These are phyloP conservation scores for Aphidius colemani DNA, from an alignment of 2,888 invertebrate genomes.

Conservation along the genomic window DNA sequence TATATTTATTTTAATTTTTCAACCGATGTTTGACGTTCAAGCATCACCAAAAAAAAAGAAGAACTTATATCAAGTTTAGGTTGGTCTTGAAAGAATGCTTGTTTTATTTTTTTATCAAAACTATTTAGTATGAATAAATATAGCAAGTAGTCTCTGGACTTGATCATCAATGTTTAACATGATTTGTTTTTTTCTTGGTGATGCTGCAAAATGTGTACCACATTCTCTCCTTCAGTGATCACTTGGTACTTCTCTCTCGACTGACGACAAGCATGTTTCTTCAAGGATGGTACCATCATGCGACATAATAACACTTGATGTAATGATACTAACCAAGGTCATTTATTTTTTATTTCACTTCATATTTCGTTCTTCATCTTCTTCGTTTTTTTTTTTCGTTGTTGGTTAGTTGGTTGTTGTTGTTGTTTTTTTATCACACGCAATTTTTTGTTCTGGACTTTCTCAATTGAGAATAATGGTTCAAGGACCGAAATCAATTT, in stretches of 20 bases:
- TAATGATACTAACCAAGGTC: slow-evolving; percentile 3
- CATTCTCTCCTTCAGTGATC: slow-evolving; percentile 33
- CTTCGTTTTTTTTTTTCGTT: not conserved
- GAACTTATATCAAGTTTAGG: slow-evolving; percentile 44
- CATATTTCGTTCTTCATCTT: not conserved
- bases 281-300: slow-evolving; percentile 16
- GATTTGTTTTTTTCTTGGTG: not conserved
- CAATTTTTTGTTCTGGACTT: not conserved
- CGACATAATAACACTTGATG: slow-evolving; percentile 16
- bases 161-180: slow-evolving; percentile 21
- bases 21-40: slow-evolving; percentile 17
- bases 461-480: slow-evolving; percentile 13
- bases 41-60: slow-evolving; percentile 42
- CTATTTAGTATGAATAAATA: not conserved
- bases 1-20: slow-evolving; percentile 18
- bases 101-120: not conserved
- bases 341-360: slow-evolving; percentile 11
- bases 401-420: no score
- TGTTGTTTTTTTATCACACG: not conserved
- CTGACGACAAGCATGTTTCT: slow-evolving; percentile 2
- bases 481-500: slow-evolving; percentile 39
- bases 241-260: slow-evolving; percentile 5
- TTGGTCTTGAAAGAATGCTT: slow-evolving; percentile 15
- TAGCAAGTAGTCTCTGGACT: slow-evolving; percentile 3
- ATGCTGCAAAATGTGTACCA: slow-evolving; percentile 30